Evolutionary conservation across 2,888 invertebrate genomes (phyloP).

Genomic region (Habroteleia sp.): DNA sequence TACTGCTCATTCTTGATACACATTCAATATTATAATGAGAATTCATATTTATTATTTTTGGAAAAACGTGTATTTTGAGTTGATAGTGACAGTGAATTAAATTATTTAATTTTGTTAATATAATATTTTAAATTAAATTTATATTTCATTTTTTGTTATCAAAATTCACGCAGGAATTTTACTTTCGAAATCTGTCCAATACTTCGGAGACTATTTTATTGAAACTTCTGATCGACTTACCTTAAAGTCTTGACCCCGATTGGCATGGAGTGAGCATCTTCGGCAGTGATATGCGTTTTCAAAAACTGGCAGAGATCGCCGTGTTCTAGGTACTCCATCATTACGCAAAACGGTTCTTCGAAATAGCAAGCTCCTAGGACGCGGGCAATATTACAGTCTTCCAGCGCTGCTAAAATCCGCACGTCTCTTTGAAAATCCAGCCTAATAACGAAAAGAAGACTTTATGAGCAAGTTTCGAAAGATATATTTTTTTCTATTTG

Average conservation of each 20-base stretch:
- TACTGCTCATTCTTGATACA: too few relatives aligned
- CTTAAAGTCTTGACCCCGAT: slow-evolving; percentile 85
- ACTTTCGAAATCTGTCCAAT: too few relatives aligned
- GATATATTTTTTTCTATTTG: not conserved
- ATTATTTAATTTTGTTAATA: too few relatives aligned
- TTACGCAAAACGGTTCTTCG: slow-evolving; percentile 89
- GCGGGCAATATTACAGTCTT: slow-evolving; percentile 88
- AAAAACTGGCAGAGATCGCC: slow-evolving; percentile 92
- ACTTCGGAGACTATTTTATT: slow-evolving; percentile 7
- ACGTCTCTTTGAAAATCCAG: slow-evolving; percentile 93
- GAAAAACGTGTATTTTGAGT: too few relatives aligned
- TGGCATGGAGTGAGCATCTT: slow-evolving; percentile 83
- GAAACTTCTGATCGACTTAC: slow-evolving; percentile 73
- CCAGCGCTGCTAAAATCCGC: slow-evolving; percentile 91
- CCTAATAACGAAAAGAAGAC: slow-evolving; percentile 80
- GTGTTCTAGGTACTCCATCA: slow-evolving; percentile 91
- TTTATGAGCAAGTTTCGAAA: slow-evolving; percentile 12
- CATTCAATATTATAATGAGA: too few relatives aligned
- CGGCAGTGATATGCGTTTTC: slow-evolving; percentile 86
- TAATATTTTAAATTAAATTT: too few relatives aligned
- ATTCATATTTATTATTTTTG: too few relatives aligned
- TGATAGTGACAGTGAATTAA: too few relatives aligned
- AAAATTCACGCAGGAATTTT: too few relatives aligned
- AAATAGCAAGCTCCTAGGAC: slow-evolving; percentile 89
- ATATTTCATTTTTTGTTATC: too few relatives aligned